Evolutionary conservation across 1,140 invertebrate genomes (phyloP).

Genomic region (Bombus haemorrhoidalis): DNA sequence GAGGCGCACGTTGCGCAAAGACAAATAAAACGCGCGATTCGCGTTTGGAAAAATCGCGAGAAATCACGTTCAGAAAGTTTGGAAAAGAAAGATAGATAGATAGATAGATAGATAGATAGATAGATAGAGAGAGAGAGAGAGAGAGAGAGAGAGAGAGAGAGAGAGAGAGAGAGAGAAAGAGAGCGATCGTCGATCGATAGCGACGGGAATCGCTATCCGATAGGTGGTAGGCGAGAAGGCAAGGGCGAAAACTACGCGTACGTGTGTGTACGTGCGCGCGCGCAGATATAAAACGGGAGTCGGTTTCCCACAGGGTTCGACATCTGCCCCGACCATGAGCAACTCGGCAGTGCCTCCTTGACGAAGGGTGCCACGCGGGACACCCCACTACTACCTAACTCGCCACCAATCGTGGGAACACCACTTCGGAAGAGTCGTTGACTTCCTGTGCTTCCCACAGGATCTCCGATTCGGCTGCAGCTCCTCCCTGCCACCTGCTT

Average conservation of each 20-base stretch:
- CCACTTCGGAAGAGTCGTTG: constrained; percentile 82
- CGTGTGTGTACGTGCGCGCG: neutral
- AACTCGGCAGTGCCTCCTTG: constrained; percentile 60
- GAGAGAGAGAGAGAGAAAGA: neutral
- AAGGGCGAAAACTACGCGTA: neutral
- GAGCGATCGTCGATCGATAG: neutral
- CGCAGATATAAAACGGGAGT: constrained; percentile 43
- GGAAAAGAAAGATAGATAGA: too few relatives aligned
- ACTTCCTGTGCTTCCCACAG: constrained; percentile 83
- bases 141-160: neutral
- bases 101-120: too few relatives aligned
- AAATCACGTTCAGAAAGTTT: too few relatives aligned
- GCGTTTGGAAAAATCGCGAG: too few relatives aligned
- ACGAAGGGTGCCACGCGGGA: constrained; percentile 65
- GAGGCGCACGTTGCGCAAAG: too few relatives aligned
- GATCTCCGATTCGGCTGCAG: constrained; percentile 66
- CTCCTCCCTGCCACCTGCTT: constrained; percentile 76
- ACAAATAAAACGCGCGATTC: too few relatives aligned
- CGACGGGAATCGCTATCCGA: too few relatives aligned
- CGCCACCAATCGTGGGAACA: constrained; percentile 81
- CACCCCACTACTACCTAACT: constrained; percentile 55
- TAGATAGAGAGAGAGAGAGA: neutral
- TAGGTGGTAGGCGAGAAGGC: neutral
- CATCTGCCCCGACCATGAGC: constrained; percentile 76
- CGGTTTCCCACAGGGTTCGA: constrained; percentile 80